phyloP scores from a whole-genome alignment of 1,140 invertebrate genomes.

The Drosophila teissieri region DNA sequence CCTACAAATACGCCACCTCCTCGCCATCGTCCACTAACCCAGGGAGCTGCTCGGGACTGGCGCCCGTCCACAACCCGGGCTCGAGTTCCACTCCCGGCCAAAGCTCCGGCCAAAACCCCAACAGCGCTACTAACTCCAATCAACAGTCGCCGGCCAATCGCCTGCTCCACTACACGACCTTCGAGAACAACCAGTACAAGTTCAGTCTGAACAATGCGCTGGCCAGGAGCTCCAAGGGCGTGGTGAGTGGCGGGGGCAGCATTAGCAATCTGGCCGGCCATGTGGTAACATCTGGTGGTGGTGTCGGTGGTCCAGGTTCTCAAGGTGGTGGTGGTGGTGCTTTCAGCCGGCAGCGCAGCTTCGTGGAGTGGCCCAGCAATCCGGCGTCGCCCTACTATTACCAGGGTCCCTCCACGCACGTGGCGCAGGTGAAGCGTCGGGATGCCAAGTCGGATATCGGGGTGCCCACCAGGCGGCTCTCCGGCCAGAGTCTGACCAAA shows the following conservation, averaged over 20 bases:
- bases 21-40: slow-evolving; percentile 68
- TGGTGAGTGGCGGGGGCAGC: slow-evolving; percentile 46
- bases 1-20: slow-evolving; percentile 75
- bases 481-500: slow-evolving; percentile 77
- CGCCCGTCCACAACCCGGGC: slow-evolving; percentile 62
- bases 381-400: slow-evolving; percentile 81
- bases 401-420: slow-evolving; percentile 65
- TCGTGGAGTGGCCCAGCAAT: slow-evolving; percentile 81
- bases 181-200: slow-evolving; percentile 84
- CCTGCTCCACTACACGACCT: slow-evolving; percentile 83
- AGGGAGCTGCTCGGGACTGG: slow-evolving; percentile 55
- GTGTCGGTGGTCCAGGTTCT: slow-evolving; percentile 37
- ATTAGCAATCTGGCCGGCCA: slow-evolving; percentile 62
- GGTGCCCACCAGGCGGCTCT: slow-evolving; percentile 75
- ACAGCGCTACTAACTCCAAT: slow-evolving; percentile 56
- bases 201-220: slow-evolving; percentile 83
- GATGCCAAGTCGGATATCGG: slow-evolving; percentile 84
- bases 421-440: slow-evolving; percentile 65
- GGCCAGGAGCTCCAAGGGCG: slow-evolving; percentile 42
- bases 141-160: slow-evolving; percentile 57
- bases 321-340: slow-evolving; percentile 49
- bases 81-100: neutral
- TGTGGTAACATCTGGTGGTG: slow-evolving; percentile 28
- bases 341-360: slow-evolving; percentile 74
- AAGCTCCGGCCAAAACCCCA: slow-evolving; percentile 27